Conservation (phyloP, 2,888 invertebrate species). For the Drosophila lutescens region DNA sequence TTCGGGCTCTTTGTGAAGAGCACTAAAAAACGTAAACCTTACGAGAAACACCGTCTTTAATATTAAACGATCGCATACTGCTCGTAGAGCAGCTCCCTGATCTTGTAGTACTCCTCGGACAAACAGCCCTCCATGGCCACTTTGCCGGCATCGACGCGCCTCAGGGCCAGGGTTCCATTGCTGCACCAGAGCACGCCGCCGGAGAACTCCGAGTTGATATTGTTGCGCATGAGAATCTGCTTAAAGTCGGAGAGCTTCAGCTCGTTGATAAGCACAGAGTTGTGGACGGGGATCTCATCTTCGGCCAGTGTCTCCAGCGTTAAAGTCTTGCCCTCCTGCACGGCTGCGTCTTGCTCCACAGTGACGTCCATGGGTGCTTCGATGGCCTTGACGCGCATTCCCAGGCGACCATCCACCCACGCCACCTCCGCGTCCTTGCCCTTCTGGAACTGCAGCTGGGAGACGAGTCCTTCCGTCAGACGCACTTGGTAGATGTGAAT, state of each 20-base stretch:
- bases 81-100: slow-evolving; percentile 95
- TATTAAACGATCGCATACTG: slow-evolving; percentile 96
- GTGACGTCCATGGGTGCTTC: slow-evolving; percentile 81
- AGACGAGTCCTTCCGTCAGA: slow-evolving; percentile 95
- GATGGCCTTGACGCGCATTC: slow-evolving; percentile 87
- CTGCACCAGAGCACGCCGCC: slow-evolving; percentile 97
- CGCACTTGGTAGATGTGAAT: slow-evolving; percentile 99
- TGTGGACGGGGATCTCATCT: slow-evolving; percentile 88
- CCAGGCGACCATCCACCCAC: slow-evolving; percentile 94
- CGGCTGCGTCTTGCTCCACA: slow-evolving; percentile 72
- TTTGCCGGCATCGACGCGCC: slow-evolving; percentile 95
- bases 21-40: background rate
- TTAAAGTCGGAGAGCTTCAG: slow-evolving; percentile 96
- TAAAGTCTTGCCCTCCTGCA: slow-evolving; percentile 86
- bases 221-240: slow-evolving; percentile 89
- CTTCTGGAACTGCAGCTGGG: slow-evolving; percentile 92
- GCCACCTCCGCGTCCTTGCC: slow-evolving; percentile 97
- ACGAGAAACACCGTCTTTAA: slow-evolving; percentile 7
- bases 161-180: slow-evolving; percentile 94
- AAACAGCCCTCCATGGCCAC: slow-evolving; percentile 97
- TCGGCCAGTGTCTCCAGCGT: slow-evolving; percentile 88
- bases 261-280: slow-evolving; percentile 96
- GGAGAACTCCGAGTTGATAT: slow-evolving; percentile 93
- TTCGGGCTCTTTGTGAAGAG: no score
- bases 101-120: slow-evolving; percentile 97